Conservation (phyloP, 92 coral and sea anemone species). For the Anthopleura xanthogrammica region DNA sequence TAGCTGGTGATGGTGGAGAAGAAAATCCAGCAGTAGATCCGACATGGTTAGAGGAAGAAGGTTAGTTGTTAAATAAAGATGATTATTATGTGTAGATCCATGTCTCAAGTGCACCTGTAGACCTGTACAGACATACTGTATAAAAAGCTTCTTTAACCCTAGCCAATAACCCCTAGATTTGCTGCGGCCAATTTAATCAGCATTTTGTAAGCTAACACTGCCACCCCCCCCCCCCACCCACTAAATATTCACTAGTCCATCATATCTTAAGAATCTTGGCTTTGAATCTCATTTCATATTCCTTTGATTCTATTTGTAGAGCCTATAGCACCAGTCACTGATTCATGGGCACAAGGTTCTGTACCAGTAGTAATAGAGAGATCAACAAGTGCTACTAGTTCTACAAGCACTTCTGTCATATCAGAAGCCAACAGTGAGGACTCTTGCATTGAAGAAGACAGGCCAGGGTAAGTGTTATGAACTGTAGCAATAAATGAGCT, state of each 20-base stretch:
- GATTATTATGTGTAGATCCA: no score
- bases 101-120: no score
- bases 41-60: conserved; percentile 88
- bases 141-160: no score
- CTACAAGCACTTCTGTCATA: conserved; percentile 48
- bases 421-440: conserved; percentile 61
- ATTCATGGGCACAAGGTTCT: conserved; percentile 98
- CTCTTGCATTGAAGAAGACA: conserved; percentile 60
- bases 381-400: conserved; percentile 50
- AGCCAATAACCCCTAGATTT: no score
- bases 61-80: conserved; percentile 35
- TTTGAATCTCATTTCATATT: no score
- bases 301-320: conserved; percentile 36
- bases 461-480: conserved; percentile 62
- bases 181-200: no score
- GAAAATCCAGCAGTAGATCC: conserved; percentile 64
- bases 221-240: no score
- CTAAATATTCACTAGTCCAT: no score
- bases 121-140: no score
- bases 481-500: no score
- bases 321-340: conserved; percentile 88
- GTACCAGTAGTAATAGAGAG: conserved; percentile 70
- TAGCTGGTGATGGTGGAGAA: conserved; percentile 76
- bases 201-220: neutral
- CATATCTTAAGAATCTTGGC: no score